phyloP scores from a whole-genome alignment of 2,797 vertebrate species.

The Brotula barbata region DNA sequence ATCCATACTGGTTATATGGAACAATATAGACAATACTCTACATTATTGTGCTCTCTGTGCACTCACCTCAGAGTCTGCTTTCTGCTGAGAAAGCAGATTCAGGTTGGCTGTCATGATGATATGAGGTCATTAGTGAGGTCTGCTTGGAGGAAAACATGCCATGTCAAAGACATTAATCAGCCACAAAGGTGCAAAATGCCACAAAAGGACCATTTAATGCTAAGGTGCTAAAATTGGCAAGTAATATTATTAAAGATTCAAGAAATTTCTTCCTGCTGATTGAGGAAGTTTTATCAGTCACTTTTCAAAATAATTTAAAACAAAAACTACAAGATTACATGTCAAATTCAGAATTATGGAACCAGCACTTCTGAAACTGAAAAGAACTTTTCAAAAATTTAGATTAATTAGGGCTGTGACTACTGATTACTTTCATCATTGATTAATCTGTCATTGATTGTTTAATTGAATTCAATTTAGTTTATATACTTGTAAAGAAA shows the following conservation, averaged over 20 bases:
- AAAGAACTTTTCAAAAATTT: no score
- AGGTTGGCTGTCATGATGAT: slow-evolving; percentile 87
- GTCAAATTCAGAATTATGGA: no score
- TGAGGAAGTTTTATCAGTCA: neutral
- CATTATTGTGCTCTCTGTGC: slow-evolving; percentile 7
- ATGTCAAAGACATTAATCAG: slow-evolving; percentile 73
- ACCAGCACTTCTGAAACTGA: no score
- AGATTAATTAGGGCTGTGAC: no score
- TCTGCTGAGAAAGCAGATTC: slow-evolving; percentile 91
- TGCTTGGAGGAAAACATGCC: slow-evolving; percentile 83
- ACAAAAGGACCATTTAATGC: neutral
- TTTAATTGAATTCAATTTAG: no score
- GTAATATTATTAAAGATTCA: no score
- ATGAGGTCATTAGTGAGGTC: slow-evolving; percentile 88
- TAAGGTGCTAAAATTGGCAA: no score
- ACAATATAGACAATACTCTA: slow-evolving; percentile 1
- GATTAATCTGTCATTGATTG: no score
- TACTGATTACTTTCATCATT: no score
- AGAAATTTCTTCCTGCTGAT: neutral
- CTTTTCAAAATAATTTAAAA: neutral
- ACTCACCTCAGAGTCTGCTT: slow-evolving; percentile 89
- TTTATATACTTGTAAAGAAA: no score
- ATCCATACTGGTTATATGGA: slow-evolving; percentile 36
- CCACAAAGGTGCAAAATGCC: slow-evolving; percentile 21
- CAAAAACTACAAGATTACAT: no score